phyloP scores from a whole-genome alignment of 2,113 vertebrate genomes.

The Crotalus tigris region DNA sequence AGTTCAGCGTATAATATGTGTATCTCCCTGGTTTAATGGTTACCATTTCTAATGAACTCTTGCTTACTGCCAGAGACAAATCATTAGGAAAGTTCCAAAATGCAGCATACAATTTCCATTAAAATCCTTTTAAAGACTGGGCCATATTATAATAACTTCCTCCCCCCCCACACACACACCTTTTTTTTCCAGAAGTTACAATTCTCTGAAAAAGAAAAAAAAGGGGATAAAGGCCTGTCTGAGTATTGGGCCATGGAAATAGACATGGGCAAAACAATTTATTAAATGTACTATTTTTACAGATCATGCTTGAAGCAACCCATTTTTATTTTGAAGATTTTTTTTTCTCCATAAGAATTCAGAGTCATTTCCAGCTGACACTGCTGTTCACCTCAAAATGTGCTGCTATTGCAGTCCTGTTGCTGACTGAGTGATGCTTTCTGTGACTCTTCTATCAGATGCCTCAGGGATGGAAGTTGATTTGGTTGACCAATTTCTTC shows the following conservation, averaged over 20 bases:
- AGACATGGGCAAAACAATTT: neutral
- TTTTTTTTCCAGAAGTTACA: neutral
- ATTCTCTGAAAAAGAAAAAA: neutral
- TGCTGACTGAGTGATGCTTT: neutral
- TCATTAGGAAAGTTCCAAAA: neutral
- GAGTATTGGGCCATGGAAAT: neutral
- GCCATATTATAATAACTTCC: neutral
- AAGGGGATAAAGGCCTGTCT: neutral
- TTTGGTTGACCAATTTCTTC: neutral
- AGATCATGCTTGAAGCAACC: neutral
- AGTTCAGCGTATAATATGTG: neutral
- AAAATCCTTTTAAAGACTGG: neutral
- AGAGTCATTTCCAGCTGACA: neutral
- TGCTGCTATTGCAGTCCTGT: neutral
- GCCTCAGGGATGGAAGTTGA: neutral
- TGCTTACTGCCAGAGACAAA: neutral
- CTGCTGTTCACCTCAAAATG: neutral
- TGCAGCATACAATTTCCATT: neutral
- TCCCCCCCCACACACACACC: neutral
- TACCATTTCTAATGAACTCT: neutral
- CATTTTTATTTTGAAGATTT: neutral
- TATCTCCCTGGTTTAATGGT: neutral
- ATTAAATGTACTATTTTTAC: neutral
- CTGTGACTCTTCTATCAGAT: neutral
- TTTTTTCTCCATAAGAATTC: neutral